Base-by-base conservation (phyloP, 2,797 vertebrate species). In the Alosa sapidissima region DNA sequence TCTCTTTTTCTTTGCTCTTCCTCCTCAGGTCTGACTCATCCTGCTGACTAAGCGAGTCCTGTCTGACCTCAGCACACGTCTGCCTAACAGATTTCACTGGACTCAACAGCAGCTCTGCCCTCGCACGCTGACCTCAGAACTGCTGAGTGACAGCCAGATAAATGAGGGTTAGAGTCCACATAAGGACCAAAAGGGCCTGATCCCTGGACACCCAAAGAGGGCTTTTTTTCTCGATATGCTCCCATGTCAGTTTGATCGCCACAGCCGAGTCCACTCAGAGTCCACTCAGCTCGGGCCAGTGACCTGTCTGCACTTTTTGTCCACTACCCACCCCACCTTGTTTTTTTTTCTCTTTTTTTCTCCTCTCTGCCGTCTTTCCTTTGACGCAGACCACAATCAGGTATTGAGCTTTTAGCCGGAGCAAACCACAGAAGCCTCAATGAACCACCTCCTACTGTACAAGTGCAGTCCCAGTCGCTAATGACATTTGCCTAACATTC, bases 91-190 rank as follows among this genome's bases (percentile, higher is more conserved):
- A 36, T 78, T 19, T 78, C 16, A 47, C 11, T 36, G 28, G 65
- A 41, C 33, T 7, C 65, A 72, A 36, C 65, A 72, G 65, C 28
- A 14, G 28, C 11, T 10, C 65, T 28, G 10, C 72, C 41, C 36
- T 36, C 16, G 14, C 72, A 21, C 11, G 7, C 72, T 78, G 72
- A 47, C 36, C 36, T 16, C 72, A 47, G 36, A 78, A 45, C 72
- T 47, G 72, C 41, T 78, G 72, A 78, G 72, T 47, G 72, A 21
- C 72, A 78, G 72, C 36, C 72, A 78, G 41, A 78, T 78, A 47
- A 78, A 78, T 78, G 72, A 47, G 16, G 36, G 72, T 10, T 21
- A 1, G 13, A 41, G 41, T 78, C 36, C 14, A 47, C 54, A 47
- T 3, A 78, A 41, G 41, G 72, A 47, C 6, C 72, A 78, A 78